phyloP scores from a whole-genome alignment of 2,797 vertebrate genomes.

The Gallirallus australis region DNA sequence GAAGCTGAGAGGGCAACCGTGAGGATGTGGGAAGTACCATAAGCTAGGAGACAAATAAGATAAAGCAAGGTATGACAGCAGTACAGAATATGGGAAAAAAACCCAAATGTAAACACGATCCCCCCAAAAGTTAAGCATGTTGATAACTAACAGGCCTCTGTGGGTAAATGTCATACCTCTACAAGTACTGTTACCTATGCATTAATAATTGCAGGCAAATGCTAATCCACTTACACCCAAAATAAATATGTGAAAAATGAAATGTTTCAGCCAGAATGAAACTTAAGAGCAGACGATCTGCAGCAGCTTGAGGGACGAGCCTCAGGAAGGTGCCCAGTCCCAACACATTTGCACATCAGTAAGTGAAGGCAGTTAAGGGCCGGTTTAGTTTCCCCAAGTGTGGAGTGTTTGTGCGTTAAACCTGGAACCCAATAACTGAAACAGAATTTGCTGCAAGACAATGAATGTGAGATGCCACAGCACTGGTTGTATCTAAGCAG shows the following conservation, averaged over 20 bases:
- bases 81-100: not conserved
- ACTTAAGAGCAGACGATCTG: not conserved
- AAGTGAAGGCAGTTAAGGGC: not conserved
- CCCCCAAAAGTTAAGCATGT: not conserved
- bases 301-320: not conserved
- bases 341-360: not conserved
- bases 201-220: not conserved
- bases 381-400: not conserved
- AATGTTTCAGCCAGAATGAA: not conserved
- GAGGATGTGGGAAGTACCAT: rapidly evolving
- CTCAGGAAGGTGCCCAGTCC: not conserved
- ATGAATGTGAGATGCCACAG: not conserved
- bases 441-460: not conserved
- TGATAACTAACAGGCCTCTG: not conserved
- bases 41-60: not conserved
- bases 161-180: not conserved
- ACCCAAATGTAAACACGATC: not conserved
- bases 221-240: not conserved
- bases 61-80: not conserved
- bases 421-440: not conserved
- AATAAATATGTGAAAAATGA: not conserved
- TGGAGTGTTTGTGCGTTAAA: not conserved
- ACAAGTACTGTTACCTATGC: not conserved
- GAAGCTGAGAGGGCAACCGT: not conserved
- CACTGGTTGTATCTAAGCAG: not conserved